Conservation (phyloP, 2,797 vertebrate genomes). For the Sebastes hubbsi region DNA sequence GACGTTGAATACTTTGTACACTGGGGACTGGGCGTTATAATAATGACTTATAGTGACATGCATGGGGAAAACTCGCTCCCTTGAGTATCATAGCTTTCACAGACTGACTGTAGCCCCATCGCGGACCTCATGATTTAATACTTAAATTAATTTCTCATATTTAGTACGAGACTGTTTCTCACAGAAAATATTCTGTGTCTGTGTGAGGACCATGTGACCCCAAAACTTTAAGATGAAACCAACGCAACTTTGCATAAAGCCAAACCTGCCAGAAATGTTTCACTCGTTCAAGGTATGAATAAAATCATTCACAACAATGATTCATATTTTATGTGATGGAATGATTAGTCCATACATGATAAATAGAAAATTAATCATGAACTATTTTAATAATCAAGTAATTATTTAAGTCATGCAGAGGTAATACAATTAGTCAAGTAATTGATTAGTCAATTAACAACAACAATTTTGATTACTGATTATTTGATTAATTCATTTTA, state of each 20-base stretch:
- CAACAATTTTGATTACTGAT: neutral
- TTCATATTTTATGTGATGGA: neutral
- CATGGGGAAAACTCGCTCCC: conserved; percentile 50
- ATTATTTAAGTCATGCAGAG: neutral
- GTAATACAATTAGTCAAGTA: neutral
- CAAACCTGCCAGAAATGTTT: neutral
- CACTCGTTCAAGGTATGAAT: neutral
- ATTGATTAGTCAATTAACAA: neutral
- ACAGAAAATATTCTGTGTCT: neutral
- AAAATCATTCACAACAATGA: neutral
- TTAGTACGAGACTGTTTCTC: neutral
- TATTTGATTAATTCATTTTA: neutral
- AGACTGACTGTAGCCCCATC: conserved; percentile 13
- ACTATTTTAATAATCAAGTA: neutral
- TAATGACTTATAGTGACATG: conserved; percentile 72
- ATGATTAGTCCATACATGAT: neutral
- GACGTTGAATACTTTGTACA: conserved; percentile 52
- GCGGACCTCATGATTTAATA: conserved; percentile 36
- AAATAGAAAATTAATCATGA: neutral
- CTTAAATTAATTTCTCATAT: conserved; percentile 39
- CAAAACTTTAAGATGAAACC: neutral
- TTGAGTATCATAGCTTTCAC: conserved; percentile 32
- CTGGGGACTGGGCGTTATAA: conserved; percentile 60
- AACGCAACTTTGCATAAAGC: neutral
- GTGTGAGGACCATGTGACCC: neutral